Base-by-base conservation (phyloP, 2,113 vertebrate genomes). In the Sturnira hondurensis region DNA sequence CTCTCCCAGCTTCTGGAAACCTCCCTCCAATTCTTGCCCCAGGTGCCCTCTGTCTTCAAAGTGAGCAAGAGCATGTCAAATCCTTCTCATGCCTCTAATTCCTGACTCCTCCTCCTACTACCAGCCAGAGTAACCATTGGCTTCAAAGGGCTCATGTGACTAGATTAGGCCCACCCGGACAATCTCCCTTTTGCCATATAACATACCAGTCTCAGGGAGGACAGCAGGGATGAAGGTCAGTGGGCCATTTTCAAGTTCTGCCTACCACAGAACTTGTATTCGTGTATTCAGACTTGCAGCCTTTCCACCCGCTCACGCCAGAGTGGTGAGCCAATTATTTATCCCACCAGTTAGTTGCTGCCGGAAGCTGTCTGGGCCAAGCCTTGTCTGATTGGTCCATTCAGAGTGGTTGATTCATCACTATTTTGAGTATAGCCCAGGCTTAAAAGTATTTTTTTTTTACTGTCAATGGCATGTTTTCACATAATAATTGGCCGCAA, bases 391-490 rank as follows among this genome's bases (percentile, higher is more conserved):
- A 52, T 9, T 7, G 31, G 11, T 67, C 50, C n/a, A 9, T 45
- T 76, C 28, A 4, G 28, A 76, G 31, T 11, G 73, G 28, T 33
- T 8, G 0, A 17, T 76, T 31, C 73, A 47, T 76, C 43, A 5
- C 73, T 76, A 33, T 47, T 88, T 56, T 74, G 31, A 74, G 45
- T 24, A 28, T 10, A 74, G 12, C 50, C 31, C 5, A 38, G 70
- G 36, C 3, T 68, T 26, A 70, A 2, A 86, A 16, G 36, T n/a
- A 43, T 92, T 84, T 78, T 80, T 92, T 84, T 78, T 80, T 74
- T 52, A 36, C 50, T 36, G 2, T 58, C 38, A 67, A 20, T 2
- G 4, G 28, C 5, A 52, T 20, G 28, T 58, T 50, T 80, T n/a
- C 33, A 43, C 54, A 67, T 4, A 26, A 17, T 20, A 24, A 89